A percentile compares a stretch with the other conserved stretches of the same genome.
These are phyloP conservation scores for Periophthalmus magnuspinnatus DNA, from an alignment of 2,797 vertebrate genomes.

Conservation along the genomic window DNA sequence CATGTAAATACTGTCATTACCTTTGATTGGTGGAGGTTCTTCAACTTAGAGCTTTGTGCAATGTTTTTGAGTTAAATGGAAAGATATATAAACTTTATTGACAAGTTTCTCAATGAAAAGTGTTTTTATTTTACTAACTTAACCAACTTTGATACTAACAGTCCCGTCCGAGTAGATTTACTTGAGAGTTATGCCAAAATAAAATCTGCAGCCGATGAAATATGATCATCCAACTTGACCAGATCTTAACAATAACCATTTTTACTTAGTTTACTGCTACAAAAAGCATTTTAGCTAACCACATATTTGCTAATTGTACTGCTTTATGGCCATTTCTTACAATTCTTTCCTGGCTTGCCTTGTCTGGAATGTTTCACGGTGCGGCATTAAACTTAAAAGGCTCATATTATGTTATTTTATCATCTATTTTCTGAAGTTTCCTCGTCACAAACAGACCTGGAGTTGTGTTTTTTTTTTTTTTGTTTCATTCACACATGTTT, in stretches of 20 bases:
- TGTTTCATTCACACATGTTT: too few relatives aligned
- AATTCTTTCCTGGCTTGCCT: too few relatives aligned
- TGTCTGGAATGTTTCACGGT: too few relatives aligned
- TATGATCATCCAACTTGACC: constrained; percentile 1
- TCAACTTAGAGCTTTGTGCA: constrained; percentile 4
- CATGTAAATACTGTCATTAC: constrained; percentile 61
- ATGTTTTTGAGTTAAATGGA: constrained; percentile 12
- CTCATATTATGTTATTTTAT: too few relatives aligned
- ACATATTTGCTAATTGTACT: too few relatives aligned
- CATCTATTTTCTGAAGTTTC: too few relatives aligned
- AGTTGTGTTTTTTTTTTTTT: too few relatives aligned
- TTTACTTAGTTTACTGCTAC: too few relatives aligned
- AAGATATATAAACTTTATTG: constrained; percentile 5
- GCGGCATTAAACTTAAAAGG: too few relatives aligned
- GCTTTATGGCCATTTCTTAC: too few relatives aligned
- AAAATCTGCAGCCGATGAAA: constrained; percentile 61
- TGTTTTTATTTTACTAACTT: constrained; percentile 48
- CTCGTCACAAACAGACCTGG: too few relatives aligned
- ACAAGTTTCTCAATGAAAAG: constrained; percentile 9
- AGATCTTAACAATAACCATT: constrained; percentile 15
- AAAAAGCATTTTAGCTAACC: too few relatives aligned
- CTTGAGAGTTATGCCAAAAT: constrained; percentile 43
- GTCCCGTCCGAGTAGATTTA: neutral
- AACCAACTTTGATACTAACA: constrained; percentile 55
- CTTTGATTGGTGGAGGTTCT: constrained; percentile 28